A percentile compares a stretch with the other conserved stretches of the same genome.
phyloP scores from a whole-genome alignment of 92 coral and sea anemone genomes.

The Zoanthus gigantus region DNA sequence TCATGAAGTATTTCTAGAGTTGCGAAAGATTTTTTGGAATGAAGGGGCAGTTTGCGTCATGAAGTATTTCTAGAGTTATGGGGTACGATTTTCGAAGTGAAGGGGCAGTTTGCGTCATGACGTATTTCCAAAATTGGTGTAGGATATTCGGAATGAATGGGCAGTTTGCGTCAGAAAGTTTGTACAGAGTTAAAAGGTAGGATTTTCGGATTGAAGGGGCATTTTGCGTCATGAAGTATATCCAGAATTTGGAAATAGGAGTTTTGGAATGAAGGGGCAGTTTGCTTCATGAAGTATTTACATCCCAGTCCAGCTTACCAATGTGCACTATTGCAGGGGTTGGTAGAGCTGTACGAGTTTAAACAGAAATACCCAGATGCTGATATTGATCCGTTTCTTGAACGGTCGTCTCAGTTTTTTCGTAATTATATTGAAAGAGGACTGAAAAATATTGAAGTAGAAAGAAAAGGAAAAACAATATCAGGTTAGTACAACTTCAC shows the following conservation, averaged over 20 bases:
- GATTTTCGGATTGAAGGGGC: too few relatives aligned
- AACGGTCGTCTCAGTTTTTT: conserved; percentile 94
- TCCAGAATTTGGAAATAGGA: too few relatives aligned
- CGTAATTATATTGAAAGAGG: conserved; percentile 97
- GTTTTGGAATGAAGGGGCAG: not conserved
- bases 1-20: not conserved
- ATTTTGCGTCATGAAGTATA: not conserved
- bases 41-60: not conserved
- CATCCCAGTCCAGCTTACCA: not conserved
- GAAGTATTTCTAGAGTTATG: not conserved
- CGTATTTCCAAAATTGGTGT: not conserved
- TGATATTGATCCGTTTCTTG: conserved; percentile 93
- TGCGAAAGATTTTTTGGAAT: not conserved
- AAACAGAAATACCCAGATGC: conserved; percentile 86
- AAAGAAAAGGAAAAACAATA: conserved; percentile 74
- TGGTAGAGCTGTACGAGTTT: conserved; percentile 89
- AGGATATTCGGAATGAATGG: too few relatives aligned
- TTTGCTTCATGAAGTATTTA: not conserved
- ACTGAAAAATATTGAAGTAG: conserved; percentile 88
- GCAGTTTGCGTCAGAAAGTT: not conserved
- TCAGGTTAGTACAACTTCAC: conserved; percentile 30
- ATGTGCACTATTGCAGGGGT: conserved; percentile 63
- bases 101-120: not conserved
- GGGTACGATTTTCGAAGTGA: not conserved
- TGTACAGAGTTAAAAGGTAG: too few relatives aligned